Evolutionary conservation across 2,113 vertebrate genomes (phyloP).

Genomic region (Equus quagga): DNA sequence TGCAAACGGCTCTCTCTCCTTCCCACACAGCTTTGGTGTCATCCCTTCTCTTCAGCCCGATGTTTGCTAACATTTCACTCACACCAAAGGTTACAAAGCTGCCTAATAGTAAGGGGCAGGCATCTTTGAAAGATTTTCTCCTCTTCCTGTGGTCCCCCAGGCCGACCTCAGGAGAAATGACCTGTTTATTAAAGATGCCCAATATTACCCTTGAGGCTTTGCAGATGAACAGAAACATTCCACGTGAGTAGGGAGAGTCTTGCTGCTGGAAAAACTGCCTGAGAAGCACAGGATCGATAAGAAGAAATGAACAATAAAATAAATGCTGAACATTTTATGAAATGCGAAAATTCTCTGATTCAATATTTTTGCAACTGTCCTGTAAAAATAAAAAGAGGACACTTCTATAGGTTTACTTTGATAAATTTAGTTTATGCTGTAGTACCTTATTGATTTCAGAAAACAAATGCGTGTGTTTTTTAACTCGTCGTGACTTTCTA

Average conservation of each 20-base stretch:
- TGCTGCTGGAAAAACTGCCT: neutral
- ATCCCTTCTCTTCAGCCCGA: constrained; percentile 33
- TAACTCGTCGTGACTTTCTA: neutral
- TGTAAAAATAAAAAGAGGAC: neutral
- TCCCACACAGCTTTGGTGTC: constrained; percentile 70
- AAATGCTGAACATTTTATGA: neutral
- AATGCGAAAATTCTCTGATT: neutral
- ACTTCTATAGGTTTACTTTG: neutral
- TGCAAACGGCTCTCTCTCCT: constrained; percentile 57
- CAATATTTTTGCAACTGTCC: neutral
- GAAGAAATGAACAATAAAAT: neutral
- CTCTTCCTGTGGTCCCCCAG: neutral
- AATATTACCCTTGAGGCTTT: neutral
- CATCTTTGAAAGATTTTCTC: neutral
- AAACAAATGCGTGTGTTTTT: neutral
- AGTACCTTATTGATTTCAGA: neutral
- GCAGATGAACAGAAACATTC: neutral
- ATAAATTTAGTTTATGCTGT: neutral
- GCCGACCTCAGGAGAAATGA: neutral
- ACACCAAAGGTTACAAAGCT: constrained; percentile 62
- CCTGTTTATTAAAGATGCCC: neutral
- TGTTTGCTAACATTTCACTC: neutral
- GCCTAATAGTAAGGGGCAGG: neutral
- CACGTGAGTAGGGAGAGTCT: neutral
- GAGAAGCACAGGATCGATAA: neutral